A percentile compares a stretch with the other conserved stretches of the same genome.
These are phyloP conservation scores for Galerucella calmariensis DNA, from an alignment of 2,888 invertebrate genomes.

Conservation along the genomic window DNA sequence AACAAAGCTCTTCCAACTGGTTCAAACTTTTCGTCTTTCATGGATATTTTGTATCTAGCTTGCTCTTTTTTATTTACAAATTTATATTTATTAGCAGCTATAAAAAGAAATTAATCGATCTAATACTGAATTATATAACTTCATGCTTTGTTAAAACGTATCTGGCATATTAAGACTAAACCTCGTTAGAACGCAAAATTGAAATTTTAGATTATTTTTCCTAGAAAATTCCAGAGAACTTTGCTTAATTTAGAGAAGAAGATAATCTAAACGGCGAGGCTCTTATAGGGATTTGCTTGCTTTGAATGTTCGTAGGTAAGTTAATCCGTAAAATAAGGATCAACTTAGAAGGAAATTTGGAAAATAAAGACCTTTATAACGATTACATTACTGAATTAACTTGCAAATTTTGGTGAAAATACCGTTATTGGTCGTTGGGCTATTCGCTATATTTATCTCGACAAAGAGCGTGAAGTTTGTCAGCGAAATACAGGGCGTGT, in stretches of 20 bases:
- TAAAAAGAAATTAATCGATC: too few relatives aligned
- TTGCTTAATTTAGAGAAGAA: not conserved
- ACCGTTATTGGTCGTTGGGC: conserved; percentile 31
- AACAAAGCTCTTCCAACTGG: not conserved
- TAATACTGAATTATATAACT: not conserved
- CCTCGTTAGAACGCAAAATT: not conserved
- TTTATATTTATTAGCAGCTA: too few relatives aligned
- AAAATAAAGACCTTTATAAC: conserved; percentile 30
- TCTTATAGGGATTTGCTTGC: not conserved
- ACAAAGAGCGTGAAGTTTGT: too few relatives aligned
- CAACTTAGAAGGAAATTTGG: conserved; percentile 30
- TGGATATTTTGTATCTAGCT: too few relatives aligned
- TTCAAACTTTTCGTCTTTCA: too few relatives aligned
- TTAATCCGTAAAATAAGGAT: conserved; percentile 28
- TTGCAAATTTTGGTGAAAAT: conserved; percentile 33
- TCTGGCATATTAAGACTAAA: not conserved
- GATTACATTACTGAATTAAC: conserved; percentile 29
- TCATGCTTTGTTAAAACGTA: not conserved
- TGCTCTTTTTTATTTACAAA: too few relatives aligned
- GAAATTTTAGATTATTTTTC: conserved; percentile 11
- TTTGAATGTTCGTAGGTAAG: conserved; percentile 19
- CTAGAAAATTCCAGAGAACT: not conserved
- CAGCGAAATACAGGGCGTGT: too few relatives aligned
- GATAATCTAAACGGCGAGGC: conserved; percentile 7
- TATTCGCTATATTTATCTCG: conserved; percentile 12